Percentiles rank a stretch among this genome's conserved stretches.
Conservation (phyloP, 2,797 vertebrate genomes). For the Spondyliosoma cantharus region DNA sequence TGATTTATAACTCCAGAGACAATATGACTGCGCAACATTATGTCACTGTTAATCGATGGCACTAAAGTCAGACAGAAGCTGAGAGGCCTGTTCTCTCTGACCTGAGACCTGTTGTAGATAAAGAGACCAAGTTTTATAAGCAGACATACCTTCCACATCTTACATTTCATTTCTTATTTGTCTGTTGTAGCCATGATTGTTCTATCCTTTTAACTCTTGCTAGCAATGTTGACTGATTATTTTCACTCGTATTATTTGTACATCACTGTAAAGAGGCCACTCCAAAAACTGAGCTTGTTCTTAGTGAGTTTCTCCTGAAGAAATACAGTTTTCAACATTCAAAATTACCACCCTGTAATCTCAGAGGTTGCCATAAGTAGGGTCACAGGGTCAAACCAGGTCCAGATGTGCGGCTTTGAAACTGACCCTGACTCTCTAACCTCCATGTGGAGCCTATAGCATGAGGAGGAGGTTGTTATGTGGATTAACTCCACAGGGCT, state of each 20-base stretch:
- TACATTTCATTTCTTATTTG: too few relatives aligned
- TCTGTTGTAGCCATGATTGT: too few relatives aligned
- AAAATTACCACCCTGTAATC: not conserved
- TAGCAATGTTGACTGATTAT: not conserved
- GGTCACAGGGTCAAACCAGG: constrained; percentile 9
- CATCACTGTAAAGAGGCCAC: not conserved
- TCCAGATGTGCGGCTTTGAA: constrained; percentile 25
- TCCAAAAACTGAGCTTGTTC: not conserved
- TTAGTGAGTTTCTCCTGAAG: not conserved
- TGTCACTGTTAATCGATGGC: not conserved
- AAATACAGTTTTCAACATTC: not conserved
- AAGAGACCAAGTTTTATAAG: too few relatives aligned
- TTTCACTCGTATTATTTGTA: not conserved
- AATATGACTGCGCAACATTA: not conserved
- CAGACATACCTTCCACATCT: too few relatives aligned
- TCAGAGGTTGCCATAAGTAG: not conserved
- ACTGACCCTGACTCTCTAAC: constrained; percentile 19
- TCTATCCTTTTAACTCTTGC: too few relatives aligned
- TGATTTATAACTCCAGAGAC: too few relatives aligned
- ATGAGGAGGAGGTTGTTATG: not conserved
- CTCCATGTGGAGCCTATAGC: constrained; percentile 1
- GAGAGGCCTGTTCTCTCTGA: too few relatives aligned
- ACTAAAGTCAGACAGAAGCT: too few relatives aligned
- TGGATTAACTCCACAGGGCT: constrained; percentile 10
- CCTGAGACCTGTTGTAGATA: too few relatives aligned